A percentile compares a stretch with the other conserved stretches of the same genome.
Conservation (phyloP, 2,797 vertebrate species). For the Schizopygopsis pylzovi region DNA sequence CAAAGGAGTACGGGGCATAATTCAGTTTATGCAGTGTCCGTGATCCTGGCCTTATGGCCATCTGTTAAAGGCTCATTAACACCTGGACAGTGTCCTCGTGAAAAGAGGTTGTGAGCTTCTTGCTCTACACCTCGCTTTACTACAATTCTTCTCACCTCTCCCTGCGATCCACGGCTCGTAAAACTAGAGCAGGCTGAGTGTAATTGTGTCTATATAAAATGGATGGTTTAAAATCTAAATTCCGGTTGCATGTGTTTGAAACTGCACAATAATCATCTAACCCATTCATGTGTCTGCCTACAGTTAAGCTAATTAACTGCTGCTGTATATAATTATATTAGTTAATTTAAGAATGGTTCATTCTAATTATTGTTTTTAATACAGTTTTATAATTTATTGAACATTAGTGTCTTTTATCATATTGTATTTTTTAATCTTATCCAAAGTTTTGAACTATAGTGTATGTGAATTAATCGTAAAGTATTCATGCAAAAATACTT, state of each 20-base stretch:
- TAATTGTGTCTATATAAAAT: neutral
- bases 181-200: neutral
- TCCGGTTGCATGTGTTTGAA: neutral
- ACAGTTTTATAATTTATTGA: neutral
- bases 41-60: conserved; percentile 69
- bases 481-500: neutral
- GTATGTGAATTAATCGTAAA: too few species aligned
- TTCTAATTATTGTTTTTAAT: neutral
- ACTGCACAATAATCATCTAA: neutral
- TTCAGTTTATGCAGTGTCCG: conserved; percentile 58
- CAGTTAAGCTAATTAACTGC: conserved; percentile 11
- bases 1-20: conserved; percentile 44
- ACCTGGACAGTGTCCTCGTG: conserved; percentile 44
- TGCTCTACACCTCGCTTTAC: neutral
- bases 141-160: neutral
- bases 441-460: neutral
- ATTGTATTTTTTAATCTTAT: neutral
- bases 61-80: conserved; percentile 67
- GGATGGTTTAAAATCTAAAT: neutral
- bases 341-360: neutral
- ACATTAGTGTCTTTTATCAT: neutral
- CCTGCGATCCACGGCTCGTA: neutral
- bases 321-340: neutral
- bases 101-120: conserved; percentile 27
- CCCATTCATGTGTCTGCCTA: neutral